Base-by-base conservation (phyloP, 2,888 invertebrate species). In the Phragmatobia fuliginosa region DNA sequence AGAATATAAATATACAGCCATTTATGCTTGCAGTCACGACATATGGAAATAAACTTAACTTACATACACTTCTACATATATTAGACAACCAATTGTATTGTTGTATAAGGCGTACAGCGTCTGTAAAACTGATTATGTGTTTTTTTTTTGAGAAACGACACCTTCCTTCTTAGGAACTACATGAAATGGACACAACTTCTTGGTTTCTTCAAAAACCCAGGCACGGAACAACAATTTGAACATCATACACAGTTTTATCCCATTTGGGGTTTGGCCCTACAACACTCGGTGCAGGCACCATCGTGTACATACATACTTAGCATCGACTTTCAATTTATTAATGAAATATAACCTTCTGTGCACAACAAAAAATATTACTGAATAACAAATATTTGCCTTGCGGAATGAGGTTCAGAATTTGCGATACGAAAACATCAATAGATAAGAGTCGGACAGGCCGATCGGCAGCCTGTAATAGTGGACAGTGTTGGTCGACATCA, bases 401-500 rank as follows among this genome's bases (percentile, higher is more conserved):
- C 32, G 61, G 58, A 68, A 67, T 73, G 49, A 65, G 56, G 60
- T 74, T 66, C 67, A 60, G 38, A 70, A 67, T 67, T 41, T 60
- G 63, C 60, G 76, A 68, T 76, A 66, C 7, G 74, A 73, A 70
- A 66, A 71, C 16, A 49, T 28, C 10, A 73, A 72, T 64, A 70
- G 75, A 79, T 79, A 77, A 64, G 59, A 68, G 28, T 64, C 64
- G n/a, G 63, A 62, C 38, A 36, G 36, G 52, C 8, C 60, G 56
- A 60, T 70, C 63, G 71, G 72, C 69, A 65, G 78, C 72, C 69
- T 71, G 72, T 75, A 78, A 68, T 67, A 63, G 67, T 62, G 63
- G 68, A 66, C 70, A 64, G 83, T 83, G 84, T 84, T 76, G 79
- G 67, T 76, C 78, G 83, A 83, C 83, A 84, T 78, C 75, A 63